Conservation (phyloP, 2,888 invertebrate species). For the Ischnus inquisitorius region DNA sequence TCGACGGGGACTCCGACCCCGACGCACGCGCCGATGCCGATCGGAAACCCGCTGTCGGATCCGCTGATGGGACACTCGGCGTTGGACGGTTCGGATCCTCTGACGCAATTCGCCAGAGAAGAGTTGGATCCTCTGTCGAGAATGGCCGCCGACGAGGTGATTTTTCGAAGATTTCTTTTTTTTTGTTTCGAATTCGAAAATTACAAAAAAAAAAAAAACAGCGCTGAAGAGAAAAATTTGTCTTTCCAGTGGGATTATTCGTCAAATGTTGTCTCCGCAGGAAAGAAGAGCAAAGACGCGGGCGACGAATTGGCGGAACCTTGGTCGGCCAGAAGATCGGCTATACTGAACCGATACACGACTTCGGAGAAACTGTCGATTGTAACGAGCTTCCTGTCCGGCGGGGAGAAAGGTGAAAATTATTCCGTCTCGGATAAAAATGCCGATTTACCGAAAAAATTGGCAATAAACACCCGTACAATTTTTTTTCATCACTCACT, state of each 20-base stretch:
- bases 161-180: conserved; percentile 21
- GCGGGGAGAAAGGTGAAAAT: conserved; percentile 92
- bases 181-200: neutral
- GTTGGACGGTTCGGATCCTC: conserved; percentile 91
- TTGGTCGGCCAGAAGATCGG: conserved; percentile 91
- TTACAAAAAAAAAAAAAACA: too few species aligned
- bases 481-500: too few species aligned
- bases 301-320: conserved; percentile 88
- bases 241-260: conserved; percentile 83
- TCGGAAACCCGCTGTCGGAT: conserved; percentile 85
- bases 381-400: conserved; percentile 94
- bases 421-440: too few species aligned
- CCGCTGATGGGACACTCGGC: conserved; percentile 86
- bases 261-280: conserved; percentile 76
- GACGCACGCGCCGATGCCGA: conserved; percentile 81
- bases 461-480: too few species aligned
- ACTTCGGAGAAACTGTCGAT: conserved; percentile 97
- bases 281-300: conserved; percentile 80
- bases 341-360: conserved; percentile 95
- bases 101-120: conserved; percentile 90
- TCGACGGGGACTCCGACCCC: conserved; percentile 85
- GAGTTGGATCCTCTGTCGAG: conserved; percentile 89
- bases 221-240: neutral
- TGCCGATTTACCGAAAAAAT: too few species aligned
- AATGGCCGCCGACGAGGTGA: conserved; percentile 87